These are phyloP conservation scores for Drosophila ezoana DNA, from an alignment of 2,888 invertebrate genomes.

Conservation along the genomic window DNA sequence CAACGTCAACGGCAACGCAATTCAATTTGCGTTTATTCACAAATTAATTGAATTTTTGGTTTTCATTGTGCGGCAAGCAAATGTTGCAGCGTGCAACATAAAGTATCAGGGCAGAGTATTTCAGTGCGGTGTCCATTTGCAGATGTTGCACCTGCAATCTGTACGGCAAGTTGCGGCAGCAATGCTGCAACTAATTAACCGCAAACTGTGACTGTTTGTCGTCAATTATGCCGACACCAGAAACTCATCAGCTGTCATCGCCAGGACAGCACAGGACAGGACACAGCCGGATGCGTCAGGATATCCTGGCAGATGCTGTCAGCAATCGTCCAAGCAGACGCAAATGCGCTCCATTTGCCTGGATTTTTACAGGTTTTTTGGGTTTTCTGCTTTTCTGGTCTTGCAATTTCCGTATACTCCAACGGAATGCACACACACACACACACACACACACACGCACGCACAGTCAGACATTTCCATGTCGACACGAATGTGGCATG, in stretches of 20 bases:
- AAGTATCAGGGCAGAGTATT: neutral
- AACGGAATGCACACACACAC: neutral
- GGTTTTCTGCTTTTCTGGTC: slow-evolving; percentile 10
- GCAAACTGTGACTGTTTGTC: slow-evolving; percentile 63
- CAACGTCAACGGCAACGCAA: slow-evolving; percentile 53
- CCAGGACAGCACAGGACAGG: neutral
- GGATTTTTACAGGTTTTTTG: slow-evolving; percentile 2
- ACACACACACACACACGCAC: slow-evolving; percentile 4
- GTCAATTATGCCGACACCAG: slow-evolving; percentile 66
- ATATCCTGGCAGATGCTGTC: slow-evolving; percentile 12
- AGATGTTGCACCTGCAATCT: slow-evolving; percentile 21
- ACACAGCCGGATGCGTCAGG: slow-evolving; percentile 1
- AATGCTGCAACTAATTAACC: slow-evolving; percentile 69
- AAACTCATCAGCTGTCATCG: slow-evolving; percentile 14
- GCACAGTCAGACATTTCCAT: slow-evolving; percentile 18
- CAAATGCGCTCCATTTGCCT: slow-evolving; percentile 17
- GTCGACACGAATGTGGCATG: slow-evolving; percentile 24
- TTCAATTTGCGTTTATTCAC: slow-evolving; percentile 75
- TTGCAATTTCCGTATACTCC: slow-evolving; percentile 21
- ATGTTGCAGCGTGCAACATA: slow-evolving; percentile 10
- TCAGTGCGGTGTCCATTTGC: slow-evolving; percentile 2
- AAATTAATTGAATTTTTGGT: slow-evolving; percentile 76
- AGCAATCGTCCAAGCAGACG: slow-evolving; percentile 10
- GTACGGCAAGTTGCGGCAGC: slow-evolving; percentile 2
- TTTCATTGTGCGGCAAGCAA: slow-evolving; percentile 46